These are phyloP conservation scores for Triplophysa rosa DNA, from an alignment of 2,113 vertebrate species.

Conservation along the genomic window DNA sequence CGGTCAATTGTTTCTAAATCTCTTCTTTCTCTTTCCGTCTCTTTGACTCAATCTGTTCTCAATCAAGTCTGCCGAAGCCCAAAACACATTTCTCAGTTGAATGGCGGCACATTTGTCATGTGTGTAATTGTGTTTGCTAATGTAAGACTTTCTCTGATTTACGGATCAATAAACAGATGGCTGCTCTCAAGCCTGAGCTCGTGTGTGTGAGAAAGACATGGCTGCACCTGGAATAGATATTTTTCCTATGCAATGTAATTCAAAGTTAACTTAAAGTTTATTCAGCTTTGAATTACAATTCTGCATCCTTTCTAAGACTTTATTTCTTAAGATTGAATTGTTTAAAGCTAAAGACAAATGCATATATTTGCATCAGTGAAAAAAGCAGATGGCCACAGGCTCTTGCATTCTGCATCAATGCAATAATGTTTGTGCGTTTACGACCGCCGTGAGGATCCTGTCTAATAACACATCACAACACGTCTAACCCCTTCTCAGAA, in stretches of 20 bases:
- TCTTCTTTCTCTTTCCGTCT: neutral
- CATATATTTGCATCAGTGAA: neutral
- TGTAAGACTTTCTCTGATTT: conserved; percentile 36
- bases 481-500: neutral
- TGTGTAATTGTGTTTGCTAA: conserved; percentile 30
- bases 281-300: too few species aligned
- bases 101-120: conserved; percentile 25
- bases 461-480: conserved; percentile 4
- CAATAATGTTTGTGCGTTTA: neutral
- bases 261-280: too few species aligned
- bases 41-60: neutral
- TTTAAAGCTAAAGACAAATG: neutral
- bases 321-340: too few species aligned
- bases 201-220: neutral
- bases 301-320: too few species aligned
- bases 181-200: neutral
- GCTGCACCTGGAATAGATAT: too few species aligned
- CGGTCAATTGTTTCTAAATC: neutral
- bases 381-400: neutral
- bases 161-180: conserved; percentile 19
- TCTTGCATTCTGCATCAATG: neutral
- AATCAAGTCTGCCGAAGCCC: neutral
- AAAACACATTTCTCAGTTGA: neutral
- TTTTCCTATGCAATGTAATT: too few species aligned
- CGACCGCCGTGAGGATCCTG: neutral